Percentiles rank a stretch among this genome's conserved stretches.
Conservation (phyloP, 2,888 invertebrate genomes). For the Eumacrocentrus americanus region DNA sequence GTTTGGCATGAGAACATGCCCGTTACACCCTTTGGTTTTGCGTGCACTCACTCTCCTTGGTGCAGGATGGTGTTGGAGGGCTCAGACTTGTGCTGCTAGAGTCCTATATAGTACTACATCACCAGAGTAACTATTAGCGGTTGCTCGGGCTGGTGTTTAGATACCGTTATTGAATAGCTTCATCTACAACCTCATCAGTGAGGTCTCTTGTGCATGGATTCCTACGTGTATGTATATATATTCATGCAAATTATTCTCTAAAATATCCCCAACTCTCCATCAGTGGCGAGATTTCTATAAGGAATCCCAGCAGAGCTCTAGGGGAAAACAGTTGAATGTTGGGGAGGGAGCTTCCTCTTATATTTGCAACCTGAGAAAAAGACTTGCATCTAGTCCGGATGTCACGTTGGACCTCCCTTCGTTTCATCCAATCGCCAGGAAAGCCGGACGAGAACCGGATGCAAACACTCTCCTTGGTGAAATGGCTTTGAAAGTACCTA, state of each 20-base stretch:
- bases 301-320: too few relatives aligned
- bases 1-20: slow-evolving; percentile 58
- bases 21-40: slow-evolving; percentile 46
- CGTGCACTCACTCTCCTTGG: too few relatives aligned
- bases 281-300: too few relatives aligned
- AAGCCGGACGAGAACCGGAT: slow-evolving; percentile 25
- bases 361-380: too few relatives aligned
- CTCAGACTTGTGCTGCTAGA: background rate
- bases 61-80: background rate
- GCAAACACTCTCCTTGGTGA: slow-evolving; percentile 22
- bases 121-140: slow-evolving; percentile 48
- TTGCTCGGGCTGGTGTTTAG: slow-evolving; percentile 44
- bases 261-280: background rate
- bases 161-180: slow-evolving; percentile 50
- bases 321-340: too few relatives aligned
- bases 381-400: too few relatives aligned
- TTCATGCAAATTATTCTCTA: background rate
- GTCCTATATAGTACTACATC: slow-evolving; percentile 33
- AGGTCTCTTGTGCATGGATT: background rate
- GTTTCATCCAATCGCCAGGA: slow-evolving; percentile 12
- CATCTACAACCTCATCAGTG: slow-evolving; percentile 32
- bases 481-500: slow-evolving; percentile 25
- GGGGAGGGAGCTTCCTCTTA: too few relatives aligned
- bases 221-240: background rate
- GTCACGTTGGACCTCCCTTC: slow-evolving; percentile 7